Evolutionary conservation across 1,140 invertebrate genomes (phyloP).

Genomic region (Drosophila repletoides): DNA sequence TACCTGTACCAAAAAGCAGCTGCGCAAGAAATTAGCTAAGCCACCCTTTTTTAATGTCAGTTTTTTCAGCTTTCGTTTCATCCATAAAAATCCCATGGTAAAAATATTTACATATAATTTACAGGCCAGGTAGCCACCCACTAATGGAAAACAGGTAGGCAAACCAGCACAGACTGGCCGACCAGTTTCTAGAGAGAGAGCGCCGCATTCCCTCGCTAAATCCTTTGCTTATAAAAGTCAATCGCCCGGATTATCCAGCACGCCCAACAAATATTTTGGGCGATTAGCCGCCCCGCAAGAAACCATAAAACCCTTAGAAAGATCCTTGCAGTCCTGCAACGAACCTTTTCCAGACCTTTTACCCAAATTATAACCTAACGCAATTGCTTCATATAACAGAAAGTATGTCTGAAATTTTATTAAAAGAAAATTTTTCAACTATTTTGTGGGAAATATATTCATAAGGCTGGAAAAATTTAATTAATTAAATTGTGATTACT

Average conservation of each 20-base stretch:
- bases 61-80: slow-evolving; percentile 22
- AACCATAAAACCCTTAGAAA: slow-evolving; percentile 31
- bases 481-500: no score
- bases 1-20: slow-evolving; percentile 30
- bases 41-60: slow-evolving; percentile 60
- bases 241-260: slow-evolving; percentile 71
- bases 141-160: slow-evolving; percentile 40
- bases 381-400: no score
- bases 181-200: no score
- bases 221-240: slow-evolving; percentile 79
- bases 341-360: no score
- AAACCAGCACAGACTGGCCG: neutral
- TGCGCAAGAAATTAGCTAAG: slow-evolving; percentile 29
- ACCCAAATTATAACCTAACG: no score
- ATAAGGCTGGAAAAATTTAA: no score
- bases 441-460: no score
- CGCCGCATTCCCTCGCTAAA: slow-evolving; percentile 37
- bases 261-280: slow-evolving; percentile 77
- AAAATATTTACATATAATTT: no score
- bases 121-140: slow-evolving; percentile 39
- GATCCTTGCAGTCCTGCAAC: neutral
- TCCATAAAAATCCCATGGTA: neutral
- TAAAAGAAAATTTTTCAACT: no score
- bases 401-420: no score
- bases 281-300: slow-evolving; percentile 69